These are phyloP conservation scores for Bettongia penicillata DNA, from an alignment of 2,113 vertebrate species.

Conservation along the genomic window DNA sequence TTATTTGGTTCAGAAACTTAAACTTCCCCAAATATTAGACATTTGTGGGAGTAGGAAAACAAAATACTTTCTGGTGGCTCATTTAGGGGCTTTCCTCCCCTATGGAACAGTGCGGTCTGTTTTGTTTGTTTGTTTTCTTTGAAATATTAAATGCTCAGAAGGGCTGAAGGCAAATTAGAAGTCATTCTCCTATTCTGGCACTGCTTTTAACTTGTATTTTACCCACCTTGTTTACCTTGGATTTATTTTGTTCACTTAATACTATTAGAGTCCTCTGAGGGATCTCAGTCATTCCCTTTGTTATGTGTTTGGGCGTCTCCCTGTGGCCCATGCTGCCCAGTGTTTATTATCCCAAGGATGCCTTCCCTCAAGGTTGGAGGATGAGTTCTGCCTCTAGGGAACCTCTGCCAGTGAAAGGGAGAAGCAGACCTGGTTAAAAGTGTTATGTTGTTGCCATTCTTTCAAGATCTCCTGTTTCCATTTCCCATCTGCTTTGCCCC, in stretches of 20 bases:
- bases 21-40: background rate
- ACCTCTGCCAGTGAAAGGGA: background rate
- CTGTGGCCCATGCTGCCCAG: background rate
- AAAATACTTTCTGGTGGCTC: background rate
- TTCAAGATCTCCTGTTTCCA: slow-evolving; percentile 34
- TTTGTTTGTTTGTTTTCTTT: background rate
- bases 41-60: slow-evolving; percentile 18
- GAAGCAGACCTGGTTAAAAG: background rate
- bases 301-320: slow-evolving; percentile 36
- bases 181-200: background rate
- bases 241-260: slow-evolving; percentile 26
- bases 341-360: slow-evolving; percentile 36
- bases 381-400: background rate
- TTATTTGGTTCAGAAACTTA: slow-evolving; percentile 18
- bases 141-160: background rate
- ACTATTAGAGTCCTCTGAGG: slow-evolving; percentile 30
- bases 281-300: slow-evolving; percentile 1
- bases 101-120: background rate
- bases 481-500: background rate
- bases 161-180: background rate
- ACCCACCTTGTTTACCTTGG: slow-evolving; percentile 22
- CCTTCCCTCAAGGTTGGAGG: background rate
- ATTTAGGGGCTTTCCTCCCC: background rate
- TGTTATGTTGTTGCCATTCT: background rate
- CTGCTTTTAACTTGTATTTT: slow-evolving; percentile 35